Evolutionary conservation across 1,140 invertebrate species (phyloP), one percentile per base, ranked within the genome.

Genomic region (Drosophila eugracilis): DNA sequence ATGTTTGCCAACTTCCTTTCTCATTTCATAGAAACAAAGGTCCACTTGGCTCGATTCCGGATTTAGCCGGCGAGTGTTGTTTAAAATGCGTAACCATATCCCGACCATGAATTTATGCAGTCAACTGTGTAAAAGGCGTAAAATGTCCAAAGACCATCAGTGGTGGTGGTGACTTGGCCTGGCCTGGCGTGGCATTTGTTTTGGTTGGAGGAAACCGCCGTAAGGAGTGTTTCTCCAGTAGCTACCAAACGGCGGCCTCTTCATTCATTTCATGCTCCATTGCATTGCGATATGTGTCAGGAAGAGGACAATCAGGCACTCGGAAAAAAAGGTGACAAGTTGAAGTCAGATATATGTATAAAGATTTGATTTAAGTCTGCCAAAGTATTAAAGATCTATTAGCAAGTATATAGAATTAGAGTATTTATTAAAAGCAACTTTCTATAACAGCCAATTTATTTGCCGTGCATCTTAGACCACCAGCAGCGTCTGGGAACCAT

Each of bases 51-150:
- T 19, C 49, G 15, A 44, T 22, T 52, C 36, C 59, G 49, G 39
- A 30, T 34, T 34, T 39, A 30, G 47, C 60, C 28, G 59, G n/a
- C n/a, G 44, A 67, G 60, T 22, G 60, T 71, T 70, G 67, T 84
- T 84, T 84, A 76, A 84, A 84, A 85, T 84, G 80, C 80, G 79
- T 78, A 75, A 52, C 57, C 59, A 83, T 69, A 79, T 41, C 78
- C 67, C 49, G 49, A 22, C 55, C 69, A 74, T 69, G 74, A 81
- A 72, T 79, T 72, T 72, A 84, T 71, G 72, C 80, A 84, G 75
- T 85, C 80, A 75, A 85, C 76, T 85, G 80, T 73, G 72, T 85
- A 65, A 79, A 85, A 84, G 80, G 78, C 75, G 80, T 84, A 79
- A 84, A 83, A 78, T 75, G 75, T 75, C 79, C 63, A 63, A 70